Evolutionary conservation across 1,140 invertebrate genomes (phyloP).

Genomic region (Scylla paramamosain): DNA sequence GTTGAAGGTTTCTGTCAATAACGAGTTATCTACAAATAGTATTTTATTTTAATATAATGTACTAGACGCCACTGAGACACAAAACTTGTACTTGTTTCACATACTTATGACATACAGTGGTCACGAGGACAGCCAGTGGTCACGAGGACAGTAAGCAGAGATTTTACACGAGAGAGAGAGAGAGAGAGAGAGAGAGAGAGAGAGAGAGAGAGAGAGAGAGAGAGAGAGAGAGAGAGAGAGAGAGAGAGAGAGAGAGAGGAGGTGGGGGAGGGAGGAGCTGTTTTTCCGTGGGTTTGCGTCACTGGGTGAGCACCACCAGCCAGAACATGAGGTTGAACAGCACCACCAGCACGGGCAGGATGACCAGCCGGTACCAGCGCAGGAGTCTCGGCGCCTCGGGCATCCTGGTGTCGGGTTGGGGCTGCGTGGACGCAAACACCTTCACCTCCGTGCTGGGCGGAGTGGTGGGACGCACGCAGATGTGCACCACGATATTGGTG

Average conservation of each 20-base stretch:
- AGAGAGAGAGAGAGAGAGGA: neutral
- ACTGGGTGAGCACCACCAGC: neutral
- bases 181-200: neutral
- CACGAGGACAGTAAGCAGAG: too few species aligned
- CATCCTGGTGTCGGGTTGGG: neutral
- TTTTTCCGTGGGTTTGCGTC: neutral
- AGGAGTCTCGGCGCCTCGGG: neutral
- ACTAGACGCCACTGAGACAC: neutral
- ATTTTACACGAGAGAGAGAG: too few species aligned
- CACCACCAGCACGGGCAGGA: neutral
- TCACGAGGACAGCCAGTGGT: too few species aligned
- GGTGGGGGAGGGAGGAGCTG: neutral
- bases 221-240: constrained; percentile 20
- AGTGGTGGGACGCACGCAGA: neutral
- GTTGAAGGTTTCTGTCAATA: neutral
- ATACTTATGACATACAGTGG: too few species aligned
- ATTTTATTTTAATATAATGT: neutral
- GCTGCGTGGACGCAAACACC: too few species aligned
- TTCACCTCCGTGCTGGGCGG: neutral
- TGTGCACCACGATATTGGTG: constrained; percentile 54
- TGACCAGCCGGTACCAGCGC: neutral
- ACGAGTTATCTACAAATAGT: neutral
- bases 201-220: neutral
- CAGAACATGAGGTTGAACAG: constrained; percentile 7
- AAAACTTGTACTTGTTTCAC: too few species aligned